A percentile compares a stretch with the other conserved stretches of the same genome.
Evolutionary conservation across 2,113 vertebrate species (phyloP).

Genomic region (Leptobrachium leishanense): DNA sequence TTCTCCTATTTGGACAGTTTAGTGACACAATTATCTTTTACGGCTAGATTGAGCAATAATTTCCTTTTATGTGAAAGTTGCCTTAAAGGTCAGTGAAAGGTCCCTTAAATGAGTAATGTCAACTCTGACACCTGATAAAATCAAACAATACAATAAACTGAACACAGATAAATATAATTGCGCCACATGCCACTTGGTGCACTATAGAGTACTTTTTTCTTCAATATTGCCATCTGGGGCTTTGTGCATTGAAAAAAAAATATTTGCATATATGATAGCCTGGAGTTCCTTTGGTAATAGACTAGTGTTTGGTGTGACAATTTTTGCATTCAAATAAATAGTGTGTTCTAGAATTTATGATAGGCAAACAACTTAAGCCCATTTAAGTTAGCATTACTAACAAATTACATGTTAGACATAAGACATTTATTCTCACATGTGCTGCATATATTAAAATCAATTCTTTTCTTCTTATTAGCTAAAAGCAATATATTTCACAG

Average conservation of each 20-base stretch:
- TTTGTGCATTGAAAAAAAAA: not conserved
- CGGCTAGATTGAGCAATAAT: not conserved
- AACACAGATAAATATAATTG: not conserved
- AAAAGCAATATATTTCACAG: conserved; percentile 66
- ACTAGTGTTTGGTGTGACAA: not conserved
- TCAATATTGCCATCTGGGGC: not conserved
- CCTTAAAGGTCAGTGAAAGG: conserved; percentile 28
- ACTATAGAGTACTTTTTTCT: not conserved
- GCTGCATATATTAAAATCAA: conserved; percentile 33
- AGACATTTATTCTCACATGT: conserved; percentile 32
- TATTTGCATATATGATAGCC: no score
- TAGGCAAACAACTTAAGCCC: conserved; percentile 22
- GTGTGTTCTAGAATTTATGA: conserved; percentile 11
- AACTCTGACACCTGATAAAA: conserved; percentile 26
- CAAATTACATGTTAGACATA: conserved; percentile 41
- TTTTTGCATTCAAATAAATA: conserved; percentile 24
- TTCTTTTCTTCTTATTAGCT: conserved; percentile 40
- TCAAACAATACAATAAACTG: not conserved
- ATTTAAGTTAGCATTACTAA: conserved; percentile 34
- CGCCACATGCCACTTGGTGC: no score
- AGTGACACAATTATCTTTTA: conserved; percentile 6
- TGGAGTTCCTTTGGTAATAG: no score
- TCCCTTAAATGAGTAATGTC: conserved; percentile 4
- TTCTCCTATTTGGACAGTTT: not conserved
- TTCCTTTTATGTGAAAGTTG: conserved; percentile 6